Percentiles rank a stretch among this genome's conserved stretches.
These are phyloP conservation scores for Phoxinus phoxinus DNA, from an alignment of 2,113 vertebrate species.

Conservation along the genomic window DNA sequence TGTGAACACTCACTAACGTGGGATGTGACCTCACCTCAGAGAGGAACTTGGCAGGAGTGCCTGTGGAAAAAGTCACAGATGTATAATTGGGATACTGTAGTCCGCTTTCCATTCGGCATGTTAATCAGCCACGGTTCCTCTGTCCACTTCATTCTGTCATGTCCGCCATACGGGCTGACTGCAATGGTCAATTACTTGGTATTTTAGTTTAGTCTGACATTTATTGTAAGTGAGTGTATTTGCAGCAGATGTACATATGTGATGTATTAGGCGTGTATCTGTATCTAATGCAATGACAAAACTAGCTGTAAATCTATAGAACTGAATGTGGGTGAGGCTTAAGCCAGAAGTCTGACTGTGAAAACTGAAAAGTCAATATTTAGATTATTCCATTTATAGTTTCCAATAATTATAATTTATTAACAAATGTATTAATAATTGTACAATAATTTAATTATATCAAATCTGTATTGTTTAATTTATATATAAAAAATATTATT, in stretches of 20 bases:
- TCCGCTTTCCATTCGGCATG: background rate
- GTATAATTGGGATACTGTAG: background rate
- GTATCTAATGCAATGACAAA: no score
- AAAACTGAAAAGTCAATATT: no score
- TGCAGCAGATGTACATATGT: background rate
- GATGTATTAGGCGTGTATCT: no score
- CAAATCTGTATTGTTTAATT: no score
- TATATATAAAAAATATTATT: no score
- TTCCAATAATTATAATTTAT: no score
- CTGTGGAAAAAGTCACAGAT: constrained; percentile 18
- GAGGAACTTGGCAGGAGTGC: constrained; percentile 4
- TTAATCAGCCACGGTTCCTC: constrained; percentile 3
- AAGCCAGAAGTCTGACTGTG: no score
- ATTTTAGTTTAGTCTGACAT: constrained; percentile 9
- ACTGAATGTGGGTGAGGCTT: no score
- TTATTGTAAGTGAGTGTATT: constrained; percentile 11
- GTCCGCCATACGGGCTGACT: constrained; percentile 2
- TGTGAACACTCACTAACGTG: background rate
- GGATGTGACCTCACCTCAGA: background rate
- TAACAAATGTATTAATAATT: no score
- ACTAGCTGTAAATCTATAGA: no score
- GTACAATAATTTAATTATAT: no score
- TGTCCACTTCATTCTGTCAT: background rate
- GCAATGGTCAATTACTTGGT: constrained; percentile 19
- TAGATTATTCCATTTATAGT: no score